phyloP scores from a whole-genome alignment of 2,797 vertebrate genomes.

The Silurus aristotelis region DNA sequence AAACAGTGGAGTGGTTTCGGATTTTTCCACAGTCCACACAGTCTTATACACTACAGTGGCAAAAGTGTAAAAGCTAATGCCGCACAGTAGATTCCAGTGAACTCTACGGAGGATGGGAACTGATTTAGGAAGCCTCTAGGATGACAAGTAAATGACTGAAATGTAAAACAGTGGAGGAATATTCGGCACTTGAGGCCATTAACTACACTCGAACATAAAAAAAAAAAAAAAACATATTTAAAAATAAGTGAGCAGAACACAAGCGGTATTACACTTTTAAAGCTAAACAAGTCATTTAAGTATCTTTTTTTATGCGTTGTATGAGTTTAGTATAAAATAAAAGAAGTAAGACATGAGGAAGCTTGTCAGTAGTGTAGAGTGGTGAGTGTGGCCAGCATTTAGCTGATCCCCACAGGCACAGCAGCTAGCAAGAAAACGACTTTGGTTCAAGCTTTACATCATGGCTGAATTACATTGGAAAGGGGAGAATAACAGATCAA shows the following conservation, averaged over 20 bases:
- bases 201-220: constrained; percentile 41
- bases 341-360: constrained; percentile 66
- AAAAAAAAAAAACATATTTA: background rate
- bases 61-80: constrained; percentile 12
- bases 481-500: constrained; percentile 58
- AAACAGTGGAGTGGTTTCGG: constrained; percentile 16
- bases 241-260: constrained; percentile 25
- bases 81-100: constrained; percentile 29
- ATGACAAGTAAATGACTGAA: background rate
- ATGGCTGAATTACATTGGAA: constrained; percentile 82
- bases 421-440: constrained; percentile 96
- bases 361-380: constrained; percentile 87
- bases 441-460: constrained; percentile 99
- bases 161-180: constrained; percentile 1
- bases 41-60: constrained; percentile 31
- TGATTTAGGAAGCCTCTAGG: background rate
- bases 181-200: constrained; percentile 49
- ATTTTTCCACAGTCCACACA: constrained; percentile 28
- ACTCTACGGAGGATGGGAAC: background rate
- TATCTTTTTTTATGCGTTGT: constrained; percentile 14
- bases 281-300: constrained; percentile 21
- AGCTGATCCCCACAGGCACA: constrained; percentile 87
- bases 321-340: constrained; percentile 35
- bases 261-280: constrained; percentile 25
- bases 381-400: constrained; percentile 85